Percentiles rank a stretch among this genome's conserved stretches.
Conservation (phyloP, 2,797 vertebrate genomes). For the Gastrophryne carolinensis region DNA sequence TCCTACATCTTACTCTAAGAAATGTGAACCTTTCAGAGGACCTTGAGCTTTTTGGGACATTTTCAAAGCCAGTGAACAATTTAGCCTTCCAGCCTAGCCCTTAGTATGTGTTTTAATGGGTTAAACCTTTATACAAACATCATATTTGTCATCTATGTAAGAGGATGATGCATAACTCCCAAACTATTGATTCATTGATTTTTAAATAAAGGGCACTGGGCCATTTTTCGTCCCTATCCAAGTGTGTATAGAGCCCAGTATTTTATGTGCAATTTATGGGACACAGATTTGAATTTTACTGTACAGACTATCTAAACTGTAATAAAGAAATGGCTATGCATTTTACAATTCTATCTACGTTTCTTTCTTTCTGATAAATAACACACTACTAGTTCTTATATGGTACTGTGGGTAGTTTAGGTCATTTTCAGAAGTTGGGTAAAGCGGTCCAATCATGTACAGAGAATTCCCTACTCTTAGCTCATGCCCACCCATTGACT, state of each 20-base stretch:
- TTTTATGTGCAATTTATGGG: conserved; percentile 21
- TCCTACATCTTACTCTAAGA: too few species aligned
- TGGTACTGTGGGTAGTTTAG: too few species aligned
- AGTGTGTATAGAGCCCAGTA: background rate
- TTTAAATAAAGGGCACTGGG: background rate
- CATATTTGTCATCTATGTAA: background rate
- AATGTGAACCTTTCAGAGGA: too few species aligned
- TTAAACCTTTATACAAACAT: background rate
- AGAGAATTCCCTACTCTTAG: too few species aligned
- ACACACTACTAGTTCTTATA: too few species aligned
- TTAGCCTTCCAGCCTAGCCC: background rate
- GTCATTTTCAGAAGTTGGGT: too few species aligned
- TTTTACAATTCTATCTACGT: background rate
- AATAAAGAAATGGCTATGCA: conserved; percentile 39
- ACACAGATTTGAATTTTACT: conserved; percentile 8
- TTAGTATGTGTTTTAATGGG: background rate
- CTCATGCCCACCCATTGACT: too few species aligned
- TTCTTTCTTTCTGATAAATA: background rate
- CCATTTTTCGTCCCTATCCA: background rate
- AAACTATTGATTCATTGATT: conserved; percentile 2
- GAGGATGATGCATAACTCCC: background rate
- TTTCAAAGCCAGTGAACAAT: background rate
- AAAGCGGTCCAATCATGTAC: too few species aligned
- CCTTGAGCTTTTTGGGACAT: too few species aligned
- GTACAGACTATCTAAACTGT: conserved; percentile 32